These are phyloP conservation scores for Megaleporinus macrocephalus DNA, from an alignment of 2,113 vertebrate species.

Conservation along the genomic window DNA sequence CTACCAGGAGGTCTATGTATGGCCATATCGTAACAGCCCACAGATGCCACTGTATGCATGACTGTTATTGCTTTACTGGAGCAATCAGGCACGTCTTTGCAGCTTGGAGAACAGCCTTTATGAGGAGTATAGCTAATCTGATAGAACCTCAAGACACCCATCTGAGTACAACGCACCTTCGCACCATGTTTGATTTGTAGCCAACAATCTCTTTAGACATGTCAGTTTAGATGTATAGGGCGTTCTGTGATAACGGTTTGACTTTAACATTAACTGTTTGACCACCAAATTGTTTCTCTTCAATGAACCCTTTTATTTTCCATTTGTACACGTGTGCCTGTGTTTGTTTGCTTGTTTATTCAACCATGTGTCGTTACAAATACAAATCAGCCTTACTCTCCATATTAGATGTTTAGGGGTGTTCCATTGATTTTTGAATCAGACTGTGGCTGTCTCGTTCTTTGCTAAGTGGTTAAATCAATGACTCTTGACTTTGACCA, in stretches of 20 bases:
- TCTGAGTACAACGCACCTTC: conserved; percentile 69
- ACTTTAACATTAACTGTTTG: conserved; percentile 9
- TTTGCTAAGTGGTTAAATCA: conserved; percentile 78
- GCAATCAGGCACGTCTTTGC: conserved; percentile 68
- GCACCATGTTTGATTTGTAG: conserved; percentile 61
- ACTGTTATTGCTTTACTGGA: conserved; percentile 53
- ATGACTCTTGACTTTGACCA: conserved; percentile 74
- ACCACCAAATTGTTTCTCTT: conserved; percentile 7
- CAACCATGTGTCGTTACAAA: conserved; percentile 68
- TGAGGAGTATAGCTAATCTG: conserved; percentile 73
- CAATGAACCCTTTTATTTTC: not conserved
- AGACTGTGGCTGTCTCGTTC: conserved; percentile 72
- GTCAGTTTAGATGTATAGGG: not conserved
- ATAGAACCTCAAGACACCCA: conserved; percentile 76
- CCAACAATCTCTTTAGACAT: conserved; percentile 17
- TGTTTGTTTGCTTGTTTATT: conserved; percentile 64
- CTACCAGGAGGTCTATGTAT: conserved; percentile 48
- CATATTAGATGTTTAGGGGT: conserved; percentile 74
- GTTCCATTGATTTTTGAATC: conserved; percentile 77
- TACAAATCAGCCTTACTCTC: conserved; percentile 62
- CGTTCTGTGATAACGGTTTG: not conserved
- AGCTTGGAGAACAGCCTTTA: conserved; percentile 67
- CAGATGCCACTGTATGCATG: conserved; percentile 53
- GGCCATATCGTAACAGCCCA: conserved; percentile 49
- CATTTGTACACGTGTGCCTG: conserved; percentile 27